A percentile compares a stretch with the other conserved stretches of the same genome.
Evolutionary conservation across 2,113 vertebrate species (phyloP).

Genomic region (Ictidomys tridecemlineatus): DNA sequence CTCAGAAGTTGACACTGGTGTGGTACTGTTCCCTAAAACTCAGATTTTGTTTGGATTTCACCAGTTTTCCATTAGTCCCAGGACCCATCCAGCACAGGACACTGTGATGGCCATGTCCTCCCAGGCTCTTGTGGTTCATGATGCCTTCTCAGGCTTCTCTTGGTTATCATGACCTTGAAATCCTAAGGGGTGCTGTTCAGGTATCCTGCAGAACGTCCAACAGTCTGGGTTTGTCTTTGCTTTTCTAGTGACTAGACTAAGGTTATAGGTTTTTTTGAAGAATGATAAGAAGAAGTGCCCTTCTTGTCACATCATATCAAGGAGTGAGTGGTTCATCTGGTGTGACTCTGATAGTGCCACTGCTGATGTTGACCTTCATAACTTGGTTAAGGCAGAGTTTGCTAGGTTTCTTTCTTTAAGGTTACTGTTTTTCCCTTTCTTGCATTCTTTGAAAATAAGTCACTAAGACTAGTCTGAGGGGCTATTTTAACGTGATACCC

Average conservation of each 20-base stretch:
- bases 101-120: not conserved
- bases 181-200: not conserved
- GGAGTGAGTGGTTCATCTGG: not conserved
- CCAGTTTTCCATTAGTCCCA: not conserved
- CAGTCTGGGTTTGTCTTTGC: not conserved
- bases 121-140: not conserved
- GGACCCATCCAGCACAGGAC: not conserved
- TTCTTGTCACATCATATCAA: not conserved
- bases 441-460: not conserved
- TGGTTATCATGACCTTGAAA: not conserved
- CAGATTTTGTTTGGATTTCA: not conserved
- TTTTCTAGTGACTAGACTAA: not conserved
- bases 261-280: not conserved
- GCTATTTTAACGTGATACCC: not conserved
- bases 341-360: not conserved
- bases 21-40: not conserved
- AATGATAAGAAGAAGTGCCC: not conserved
- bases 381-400: not conserved
- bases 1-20: not conserved
- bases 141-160: not conserved
- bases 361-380: not conserved
- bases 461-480: not conserved
- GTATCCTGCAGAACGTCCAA: not conserved
- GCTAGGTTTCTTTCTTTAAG: not conserved
- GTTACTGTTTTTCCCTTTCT: not conserved